Conservation (phyloP, 2,797 vertebrate genomes). For the Glossophaga mutica region DNA sequence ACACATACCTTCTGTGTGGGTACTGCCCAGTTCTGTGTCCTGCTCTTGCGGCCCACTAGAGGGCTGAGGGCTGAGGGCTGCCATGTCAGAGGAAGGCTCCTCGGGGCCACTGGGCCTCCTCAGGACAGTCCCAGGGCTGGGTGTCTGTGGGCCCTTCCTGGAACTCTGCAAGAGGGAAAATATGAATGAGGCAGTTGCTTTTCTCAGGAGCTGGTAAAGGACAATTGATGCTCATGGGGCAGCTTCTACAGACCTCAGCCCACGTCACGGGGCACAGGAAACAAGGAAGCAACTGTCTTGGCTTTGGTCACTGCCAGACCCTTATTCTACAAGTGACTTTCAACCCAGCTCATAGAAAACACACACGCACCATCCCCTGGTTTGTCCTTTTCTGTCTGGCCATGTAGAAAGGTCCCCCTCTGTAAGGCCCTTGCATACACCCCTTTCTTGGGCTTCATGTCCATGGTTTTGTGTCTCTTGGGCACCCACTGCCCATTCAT, state of each 20-base stretch:
- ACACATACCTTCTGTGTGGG: slow-evolving; percentile 22
- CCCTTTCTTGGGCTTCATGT: not conserved
- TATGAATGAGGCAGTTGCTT: not conserved
- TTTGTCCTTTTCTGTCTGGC: not conserved
- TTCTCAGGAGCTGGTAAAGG: not conserved
- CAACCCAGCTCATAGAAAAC: not conserved
- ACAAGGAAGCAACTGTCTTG: not conserved
- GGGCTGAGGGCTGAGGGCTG: not conserved
- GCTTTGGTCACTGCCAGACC: not conserved
- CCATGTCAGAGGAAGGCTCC: slow-evolving; percentile 11
- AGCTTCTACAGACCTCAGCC: not conserved
- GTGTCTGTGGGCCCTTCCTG: not conserved
- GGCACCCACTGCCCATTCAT: not conserved
- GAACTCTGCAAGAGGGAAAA: slow-evolving; percentile 54
- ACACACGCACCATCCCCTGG: not conserved
- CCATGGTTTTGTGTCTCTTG: not conserved
- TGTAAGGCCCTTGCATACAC: not conserved
- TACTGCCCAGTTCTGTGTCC: not conserved
- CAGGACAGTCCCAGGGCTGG: not conserved
- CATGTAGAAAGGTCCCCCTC: not conserved
- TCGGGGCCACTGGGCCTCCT: not conserved
- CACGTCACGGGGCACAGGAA: not conserved
- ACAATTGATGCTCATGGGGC: not conserved
- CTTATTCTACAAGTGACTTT: not conserved
- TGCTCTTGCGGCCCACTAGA: not conserved